Percentiles rank a stretch among this genome's conserved stretches.
Conservation (phyloP, 2,888 invertebrate genomes). For the Tetramorium bicarinatum region DNA sequence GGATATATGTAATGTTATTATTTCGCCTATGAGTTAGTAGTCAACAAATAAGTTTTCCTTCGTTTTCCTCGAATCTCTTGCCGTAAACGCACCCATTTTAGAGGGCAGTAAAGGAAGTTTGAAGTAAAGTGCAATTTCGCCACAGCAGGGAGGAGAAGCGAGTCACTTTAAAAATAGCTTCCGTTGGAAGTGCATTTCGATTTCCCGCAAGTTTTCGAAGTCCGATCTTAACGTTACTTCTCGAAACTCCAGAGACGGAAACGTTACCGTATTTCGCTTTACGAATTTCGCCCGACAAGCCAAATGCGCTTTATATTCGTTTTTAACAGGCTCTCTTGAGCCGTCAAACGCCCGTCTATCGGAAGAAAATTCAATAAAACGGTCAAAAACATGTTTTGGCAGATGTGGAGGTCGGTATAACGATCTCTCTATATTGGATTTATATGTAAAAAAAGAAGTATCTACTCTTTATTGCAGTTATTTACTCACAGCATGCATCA, state of each 20-base stretch:
- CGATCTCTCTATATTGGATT: conserved; percentile 40
- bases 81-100: conserved; percentile 47
- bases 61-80: conserved; percentile 26
- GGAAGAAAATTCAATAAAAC: conserved; percentile 54
- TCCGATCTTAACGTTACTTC: conserved; percentile 54
- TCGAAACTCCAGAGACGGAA: conserved; percentile 44
- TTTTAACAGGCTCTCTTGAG: conserved; percentile 51
- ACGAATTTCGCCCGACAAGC: conserved; percentile 47
- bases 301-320: conserved; percentile 55
- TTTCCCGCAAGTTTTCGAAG: conserved; percentile 53
- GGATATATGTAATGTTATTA: background rate
- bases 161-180: conserved; percentile 57
- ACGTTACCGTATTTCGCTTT: conserved; percentile 51
- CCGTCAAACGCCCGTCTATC: conserved; percentile 51
- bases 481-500: conserved; percentile 26
- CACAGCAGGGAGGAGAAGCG: conserved; percentile 30
- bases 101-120: conserved; percentile 49
- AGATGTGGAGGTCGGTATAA: conserved; percentile 33
- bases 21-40: background rate
- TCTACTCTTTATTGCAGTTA: conserved; percentile 40
- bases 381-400: conserved; percentile 56
- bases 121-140: conserved; percentile 53
- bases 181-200: conserved; percentile 56
- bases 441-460: conserved; percentile 40
- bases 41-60: conserved; percentile 34